Evolutionary conservation across 2,797 vertebrate genomes (phyloP), one percentile per base, ranked within the genome.

Genomic region (Rhynchotus rufescens): DNA sequence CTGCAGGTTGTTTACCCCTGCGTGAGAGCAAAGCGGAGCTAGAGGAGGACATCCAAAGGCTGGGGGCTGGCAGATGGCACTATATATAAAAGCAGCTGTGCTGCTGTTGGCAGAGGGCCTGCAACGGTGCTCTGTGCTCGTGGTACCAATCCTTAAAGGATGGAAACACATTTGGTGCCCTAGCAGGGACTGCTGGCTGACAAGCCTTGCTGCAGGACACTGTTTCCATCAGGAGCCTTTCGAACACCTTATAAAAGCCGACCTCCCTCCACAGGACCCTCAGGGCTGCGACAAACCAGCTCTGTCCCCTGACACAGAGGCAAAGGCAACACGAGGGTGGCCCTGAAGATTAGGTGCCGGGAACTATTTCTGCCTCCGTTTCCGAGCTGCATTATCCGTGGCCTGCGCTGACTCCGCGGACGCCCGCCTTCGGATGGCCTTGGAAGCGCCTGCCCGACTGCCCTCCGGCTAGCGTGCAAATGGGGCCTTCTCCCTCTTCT

Each of bases 61-160:
- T 86, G 61, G 65, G 44, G 86, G 76, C 72, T 92, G 92, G 94
- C 75, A 94, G 92, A 88, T 54, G 54, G 93, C 65, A 16, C 86
- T 28, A 2, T 47, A 65, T 54, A 45, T 42, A 51, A 69, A 90
- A 91, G 92, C 84, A 93, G 95, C 84, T 92, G 45, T 66, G 86
- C 59, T 17, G 30, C 78, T 87, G 45, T 59, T 91, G 79, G 79
- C 87, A 36, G 67, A 32, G 77, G 28, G 28, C 65, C 80, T 20
- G 23, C 60, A 72, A 22, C 0, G 2, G 75, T 44, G 66, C 36
- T 66, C 84, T 64, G 62, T 17, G 59, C 66, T 91, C 80, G 57
- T 71, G 88, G 89, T 59, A 74, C 6, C 10, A 1, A 56, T 79
- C 56, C 68, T 72, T 7, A 16, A 68, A 81, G 86, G 57, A 82